Conservation (phyloP, 2,113 vertebrate genomes). For the Setophaga kirtlandii region DNA sequence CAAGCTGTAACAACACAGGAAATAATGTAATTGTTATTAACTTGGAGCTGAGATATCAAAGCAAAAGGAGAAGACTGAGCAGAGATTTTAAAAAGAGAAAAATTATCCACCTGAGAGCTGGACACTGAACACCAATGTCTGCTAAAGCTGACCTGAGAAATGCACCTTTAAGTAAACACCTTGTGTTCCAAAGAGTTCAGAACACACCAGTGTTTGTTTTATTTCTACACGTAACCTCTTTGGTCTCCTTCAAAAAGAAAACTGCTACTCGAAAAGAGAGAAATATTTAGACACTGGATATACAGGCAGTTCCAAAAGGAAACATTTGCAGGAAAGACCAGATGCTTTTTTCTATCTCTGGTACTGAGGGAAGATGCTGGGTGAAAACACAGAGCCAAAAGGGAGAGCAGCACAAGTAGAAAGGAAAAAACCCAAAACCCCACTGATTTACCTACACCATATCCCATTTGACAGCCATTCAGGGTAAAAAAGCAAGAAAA, state of each 20-base stretch:
- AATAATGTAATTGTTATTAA: background rate
- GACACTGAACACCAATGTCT: background rate
- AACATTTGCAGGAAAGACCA: slow-evolving; percentile 45
- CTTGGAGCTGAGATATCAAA: background rate
- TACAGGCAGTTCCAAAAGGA: slow-evolving; percentile 51
- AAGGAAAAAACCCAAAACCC: background rate
- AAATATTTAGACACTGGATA: slow-evolving; percentile 66
- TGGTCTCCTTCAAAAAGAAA: slow-evolving; percentile 46
- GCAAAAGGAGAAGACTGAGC: background rate
- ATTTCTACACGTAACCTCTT: slow-evolving; percentile 51
- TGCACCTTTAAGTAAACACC: background rate
- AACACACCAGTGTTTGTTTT: slow-evolving; percentile 46
- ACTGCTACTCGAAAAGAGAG: slow-evolving; percentile 41
- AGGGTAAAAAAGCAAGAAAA: background rate
- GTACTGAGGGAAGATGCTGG: background rate
- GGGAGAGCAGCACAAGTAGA: background rate
- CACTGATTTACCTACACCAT: background rate
- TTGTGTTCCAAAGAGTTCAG: background rate
- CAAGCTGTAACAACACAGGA: background rate
- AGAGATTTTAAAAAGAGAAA: background rate
- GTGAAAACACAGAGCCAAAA: background rate
- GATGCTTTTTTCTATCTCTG: background rate
- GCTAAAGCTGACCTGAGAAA: background rate
- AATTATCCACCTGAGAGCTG: background rate
- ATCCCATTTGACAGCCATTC: background rate